Conservation (phyloP, 53 echinoderm and acorn worm species). For the Patiria pectinifera region DNA sequence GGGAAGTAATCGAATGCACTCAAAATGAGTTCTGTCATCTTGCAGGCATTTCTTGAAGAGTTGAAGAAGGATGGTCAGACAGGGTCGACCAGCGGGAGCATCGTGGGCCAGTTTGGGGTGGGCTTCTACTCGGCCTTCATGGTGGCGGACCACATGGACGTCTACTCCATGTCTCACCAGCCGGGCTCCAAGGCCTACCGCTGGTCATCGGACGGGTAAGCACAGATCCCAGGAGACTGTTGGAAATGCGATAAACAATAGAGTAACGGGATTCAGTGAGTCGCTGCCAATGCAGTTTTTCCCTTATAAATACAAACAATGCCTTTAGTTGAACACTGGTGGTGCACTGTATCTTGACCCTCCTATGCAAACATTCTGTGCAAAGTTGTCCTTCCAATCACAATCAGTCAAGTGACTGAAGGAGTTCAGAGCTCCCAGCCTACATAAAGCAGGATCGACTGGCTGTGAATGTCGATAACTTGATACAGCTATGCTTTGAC, state of each 20-base stretch:
- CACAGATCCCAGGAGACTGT: background rate
- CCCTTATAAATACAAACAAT: too few species aligned
- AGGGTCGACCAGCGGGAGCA: constrained; percentile 61
- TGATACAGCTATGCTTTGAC: too few species aligned
- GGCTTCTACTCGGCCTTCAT: constrained; percentile 98
- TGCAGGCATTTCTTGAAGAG: constrained; percentile 85
- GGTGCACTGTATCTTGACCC: too few species aligned
- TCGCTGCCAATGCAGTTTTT: too few species aligned
- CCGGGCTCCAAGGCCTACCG: constrained; percentile 77
- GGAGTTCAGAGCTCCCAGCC: too few species aligned
- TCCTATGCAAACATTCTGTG: too few species aligned
- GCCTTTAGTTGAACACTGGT: too few species aligned
- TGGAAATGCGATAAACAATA: background rate
- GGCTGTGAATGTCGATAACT: too few species aligned
- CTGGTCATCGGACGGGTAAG: constrained; percentile 97
- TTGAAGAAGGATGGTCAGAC: constrained; percentile 65
- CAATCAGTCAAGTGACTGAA: too few species aligned
- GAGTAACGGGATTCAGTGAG: too few species aligned
- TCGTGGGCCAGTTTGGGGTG: constrained; percentile 99
- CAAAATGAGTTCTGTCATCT: background rate
- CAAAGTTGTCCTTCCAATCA: too few species aligned
- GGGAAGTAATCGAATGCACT: background rate
- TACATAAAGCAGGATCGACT: too few species aligned
- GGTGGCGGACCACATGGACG: constrained; percentile 92
- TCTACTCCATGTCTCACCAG: constrained; percentile 82